Base-by-base conservation (phyloP, 30 jellyfish, hydroid and myxozoan species). In the Chrysaora quinquecirrha region DNA sequence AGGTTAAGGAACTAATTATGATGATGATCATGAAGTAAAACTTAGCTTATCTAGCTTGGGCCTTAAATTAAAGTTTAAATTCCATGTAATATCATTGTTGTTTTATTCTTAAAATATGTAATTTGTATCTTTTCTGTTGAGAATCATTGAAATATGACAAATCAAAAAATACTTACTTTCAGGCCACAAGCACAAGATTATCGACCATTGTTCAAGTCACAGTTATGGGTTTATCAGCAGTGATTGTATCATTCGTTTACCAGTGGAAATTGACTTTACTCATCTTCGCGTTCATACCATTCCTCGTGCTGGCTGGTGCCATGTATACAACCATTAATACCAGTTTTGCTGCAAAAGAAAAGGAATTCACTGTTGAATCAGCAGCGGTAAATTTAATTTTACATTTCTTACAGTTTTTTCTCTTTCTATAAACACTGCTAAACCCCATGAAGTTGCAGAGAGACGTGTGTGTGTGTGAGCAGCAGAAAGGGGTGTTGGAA, bases 151-250 rank as follows among this genome's bases (percentile, higher is more conserved):
- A 14, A 38, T 38, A 38, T 38, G 14, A 3, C 6, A 38, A 38
- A 38, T 38, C 6, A 3, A 38, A 6, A 3, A 14, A 38, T 3
- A 38, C 54, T 73, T 24, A 49, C 63, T 31, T 74, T 34, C 78
- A 91, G 98, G 98, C 98, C n/a, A 91, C 98, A 24, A 84, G 96
- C 38, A 74, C 86, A 10, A 89, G 98, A 4, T 58, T 91, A 7
- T 78, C 94, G 27, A 91, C 98, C 30, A 70, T 91, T 72, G 86
- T 82, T 24, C 98, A 91, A 86, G 98, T 91, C n/a, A 75, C 87
- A 3, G 96, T 91, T 56, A 91, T 85, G 96, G 95, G 94, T 22
- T 88, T 91, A 11, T 56, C 96, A 3, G 91, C 98, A 3, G 58
- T 91, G 38, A 73, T 85, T 60, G 79, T 91, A 7, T 95, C 98